Evolutionary conservation across 2,888 invertebrate genomes (phyloP).

Genomic region (Ichneumoninae sp.): DNA sequence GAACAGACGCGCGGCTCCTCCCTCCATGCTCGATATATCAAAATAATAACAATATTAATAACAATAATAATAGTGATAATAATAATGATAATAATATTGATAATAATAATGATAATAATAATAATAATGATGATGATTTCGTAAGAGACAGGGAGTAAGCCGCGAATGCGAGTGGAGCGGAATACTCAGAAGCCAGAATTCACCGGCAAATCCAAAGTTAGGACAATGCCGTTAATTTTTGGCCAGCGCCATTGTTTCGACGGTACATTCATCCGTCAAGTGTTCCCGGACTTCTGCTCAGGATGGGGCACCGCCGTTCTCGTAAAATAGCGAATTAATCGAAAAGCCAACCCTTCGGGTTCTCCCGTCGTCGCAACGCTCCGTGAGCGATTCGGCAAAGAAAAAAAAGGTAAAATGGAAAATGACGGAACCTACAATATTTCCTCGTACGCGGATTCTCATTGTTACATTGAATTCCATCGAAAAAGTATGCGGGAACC

Average conservation of each 20-base stretch:
- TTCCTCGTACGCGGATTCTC: conserved; percentile 35
- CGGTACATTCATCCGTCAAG: conserved; percentile 83
- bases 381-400: background rate
- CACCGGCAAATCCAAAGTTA: conserved; percentile 78
- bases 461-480: conserved; percentile 27
- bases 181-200: conserved; percentile 49
- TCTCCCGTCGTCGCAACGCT: conserved; percentile 5
- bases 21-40: conserved; percentile 40
- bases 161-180: conserved; percentile 15
- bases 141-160: conserved; percentile 32
- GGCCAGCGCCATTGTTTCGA: conserved; percentile 82
- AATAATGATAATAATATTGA: no score
- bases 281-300: conserved; percentile 71
- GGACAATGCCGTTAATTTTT: conserved; percentile 84
- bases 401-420: background rate
- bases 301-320: conserved; percentile 43
- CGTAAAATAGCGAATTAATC: conserved; percentile 66
- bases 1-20: background rate
- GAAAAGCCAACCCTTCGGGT: conserved; percentile 46
- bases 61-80: no score
- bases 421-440: conserved; percentile 17
- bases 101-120: no score
- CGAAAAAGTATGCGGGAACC: background rate
- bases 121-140: background rate
- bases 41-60: conserved; percentile 46